These are phyloP conservation scores for Parazoanthus swiftii DNA, from an alignment of 92 coral and sea anemone genomes.

Conservation along the genomic window DNA sequence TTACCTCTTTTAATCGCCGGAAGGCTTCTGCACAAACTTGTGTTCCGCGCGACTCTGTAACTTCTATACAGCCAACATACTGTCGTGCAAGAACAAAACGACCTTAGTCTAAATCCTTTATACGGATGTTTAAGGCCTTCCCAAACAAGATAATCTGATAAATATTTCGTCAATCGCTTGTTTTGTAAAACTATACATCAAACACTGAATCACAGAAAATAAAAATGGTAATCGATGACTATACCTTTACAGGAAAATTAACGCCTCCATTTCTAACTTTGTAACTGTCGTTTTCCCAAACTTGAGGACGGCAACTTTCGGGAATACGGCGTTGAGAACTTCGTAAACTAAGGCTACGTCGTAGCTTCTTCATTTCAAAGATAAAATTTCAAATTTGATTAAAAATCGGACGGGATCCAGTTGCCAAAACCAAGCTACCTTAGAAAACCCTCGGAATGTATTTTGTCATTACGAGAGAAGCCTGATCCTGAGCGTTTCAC, in stretches of 20 bases:
- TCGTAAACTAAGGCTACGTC: conserved; percentile 89
- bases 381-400: conserved; percentile 12
- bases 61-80: conserved; percentile 95
- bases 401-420: conserved; percentile 18
- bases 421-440: neutral
- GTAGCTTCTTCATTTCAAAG: conserved; percentile 79
- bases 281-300: conserved; percentile 98
- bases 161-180: neutral
- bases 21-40: conserved; percentile 98
- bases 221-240: neutral
- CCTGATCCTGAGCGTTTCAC: conserved; percentile 24
- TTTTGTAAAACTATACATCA: neutral
- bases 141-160: conserved; percentile 25
- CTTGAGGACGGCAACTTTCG: conserved; percentile 95
- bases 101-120: conserved; percentile 21
- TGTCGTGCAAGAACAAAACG: conserved; percentile 44
- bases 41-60: conserved; percentile 95
- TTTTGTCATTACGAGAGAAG: conserved; percentile 36
- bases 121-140: neutral
- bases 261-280: conserved; percentile 99
- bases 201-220: conserved; percentile 2
- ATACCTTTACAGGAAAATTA: conserved; percentile 97
- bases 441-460: conserved; percentile 24
- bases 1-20: conserved; percentile 86
- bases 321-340: conserved; percentile 94